Percentiles rank a stretch among this genome's conserved stretches.
These are phyloP conservation scores for Heliconius aoede DNA, from an alignment of 2,888 invertebrate genomes.

Conservation along the genomic window DNA sequence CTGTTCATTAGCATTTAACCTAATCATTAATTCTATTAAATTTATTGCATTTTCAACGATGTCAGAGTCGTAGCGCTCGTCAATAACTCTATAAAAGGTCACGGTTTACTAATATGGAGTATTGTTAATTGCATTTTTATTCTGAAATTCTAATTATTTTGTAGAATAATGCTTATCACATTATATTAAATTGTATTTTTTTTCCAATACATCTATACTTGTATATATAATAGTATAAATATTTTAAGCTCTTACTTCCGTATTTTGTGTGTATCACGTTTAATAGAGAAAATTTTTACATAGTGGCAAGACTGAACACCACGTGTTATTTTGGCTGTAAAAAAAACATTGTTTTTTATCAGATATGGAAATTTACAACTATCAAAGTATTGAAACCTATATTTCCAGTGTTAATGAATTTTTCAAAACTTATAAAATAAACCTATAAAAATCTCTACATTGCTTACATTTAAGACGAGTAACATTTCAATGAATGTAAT, in stretches of 20 bases:
- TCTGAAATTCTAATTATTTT: constrained; percentile 9
- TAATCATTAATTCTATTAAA: constrained; percentile 13
- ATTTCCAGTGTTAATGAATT: neutral
- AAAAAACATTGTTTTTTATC: neutral
- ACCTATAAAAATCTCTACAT: too few relatives aligned
- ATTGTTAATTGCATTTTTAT: constrained; percentile 21
- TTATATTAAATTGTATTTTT: neutral
- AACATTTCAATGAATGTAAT: too few relatives aligned
- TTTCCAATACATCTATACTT: neutral
- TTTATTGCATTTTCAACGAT: constrained; percentile 16
- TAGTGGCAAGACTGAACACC: neutral
- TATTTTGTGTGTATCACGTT: neutral
- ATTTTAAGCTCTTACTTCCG: neutral
- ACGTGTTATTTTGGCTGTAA: neutral
- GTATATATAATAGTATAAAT: neutral
- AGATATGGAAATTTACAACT: neutral
- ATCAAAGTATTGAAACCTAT: neutral
- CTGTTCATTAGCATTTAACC: constrained; percentile 20
- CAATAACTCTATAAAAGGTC: constrained; percentile 27
- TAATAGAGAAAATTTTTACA: neutral
- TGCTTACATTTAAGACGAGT: too few relatives aligned
- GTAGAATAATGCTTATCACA: neutral
- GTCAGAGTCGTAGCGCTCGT: constrained; percentile 20
- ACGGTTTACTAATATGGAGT: neutral
- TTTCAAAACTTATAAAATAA: too few relatives aligned